Base-by-base conservation (phyloP, 1,140 invertebrate genomes). In the Fopius arisanus region DNA sequence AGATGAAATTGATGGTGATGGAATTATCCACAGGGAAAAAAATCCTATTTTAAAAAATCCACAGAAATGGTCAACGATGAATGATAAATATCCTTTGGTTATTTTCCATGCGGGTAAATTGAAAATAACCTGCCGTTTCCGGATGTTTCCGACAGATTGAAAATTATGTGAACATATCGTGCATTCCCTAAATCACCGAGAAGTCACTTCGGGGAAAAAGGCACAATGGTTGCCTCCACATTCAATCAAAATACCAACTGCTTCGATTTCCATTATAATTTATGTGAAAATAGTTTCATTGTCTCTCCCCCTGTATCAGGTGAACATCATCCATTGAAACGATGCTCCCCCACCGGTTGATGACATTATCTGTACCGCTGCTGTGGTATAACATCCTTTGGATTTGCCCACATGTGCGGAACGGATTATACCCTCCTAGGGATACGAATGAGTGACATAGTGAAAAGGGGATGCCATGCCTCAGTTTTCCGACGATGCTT, bases 371-470 rank as follows among this genome's bases (percentile, higher is more conserved):
- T 66, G 16, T 54, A 28, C 31, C 41, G 68, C 28, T 29, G 48
- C 16, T 41, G 31, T 51, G 48, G 48, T 67, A 40, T 28, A n/a
- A 74, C 43, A 71, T 54, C 76, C 75, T 75, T 79, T 77, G 72
- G 78, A 80, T 79, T 73, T 78, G 80, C 75, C 78, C 80, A 81
- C 80, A 81, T 81, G 80, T 81, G 80, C 78, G 76, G 77, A 71
- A 76, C 80, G 76, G 80, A 81, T 79, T 77, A 74, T 66, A 75
- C 70, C 75, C 67, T 75, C 77, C 77, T 78, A 77, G 75, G 54
- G 73, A 80, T 72, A 72, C 77, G 79, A 80, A 78, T 78, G 75
- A 73, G 66, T 80, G 78, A 79, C 70, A 75, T 62, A 59, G 51
- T 40, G 76, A 71, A 63, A 75, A 73, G 72, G 79, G 72, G 63